Evolutionary conservation across 2,797 vertebrate genomes (phyloP).

Genomic region (Microcaecilia unicolor): DNA sequence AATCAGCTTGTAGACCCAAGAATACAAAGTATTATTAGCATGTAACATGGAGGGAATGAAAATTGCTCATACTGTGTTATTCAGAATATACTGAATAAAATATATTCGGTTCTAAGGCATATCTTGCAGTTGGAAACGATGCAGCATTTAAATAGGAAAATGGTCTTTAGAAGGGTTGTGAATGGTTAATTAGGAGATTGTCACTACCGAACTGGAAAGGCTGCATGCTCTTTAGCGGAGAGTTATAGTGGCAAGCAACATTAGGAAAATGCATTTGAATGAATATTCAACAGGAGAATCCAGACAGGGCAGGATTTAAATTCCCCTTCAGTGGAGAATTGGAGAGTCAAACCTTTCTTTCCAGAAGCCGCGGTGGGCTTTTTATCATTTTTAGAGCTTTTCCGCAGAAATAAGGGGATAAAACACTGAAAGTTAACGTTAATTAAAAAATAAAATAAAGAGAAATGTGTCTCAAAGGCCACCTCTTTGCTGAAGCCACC

Average conservation of each 20-base stretch:
- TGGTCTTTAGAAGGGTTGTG: neutral
- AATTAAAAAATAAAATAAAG: slow-evolving; percentile 73
- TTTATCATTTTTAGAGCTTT: slow-evolving; percentile 30
- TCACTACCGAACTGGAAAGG: neutral
- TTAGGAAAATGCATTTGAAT: neutral
- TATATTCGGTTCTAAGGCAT: neutral
- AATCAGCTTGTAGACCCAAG: no score
- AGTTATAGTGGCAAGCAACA: neutral
- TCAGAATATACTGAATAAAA: neutral
- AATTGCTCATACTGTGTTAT: no score
- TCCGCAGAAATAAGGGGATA: slow-evolving; percentile 21
- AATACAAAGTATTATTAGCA: no score
- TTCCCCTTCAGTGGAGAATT: neutral
- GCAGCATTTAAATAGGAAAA: neutral
- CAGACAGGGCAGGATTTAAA: slow-evolving; percentile 9
- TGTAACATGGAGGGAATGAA: no score
- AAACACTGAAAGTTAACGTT: slow-evolving; percentile 59
- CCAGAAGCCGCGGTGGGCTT: slow-evolving; percentile 1
- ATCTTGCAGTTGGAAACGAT: neutral
- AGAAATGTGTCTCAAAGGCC: slow-evolving; percentile 62
- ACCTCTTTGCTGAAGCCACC: slow-evolving; percentile 50
- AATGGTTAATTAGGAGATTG: neutral
- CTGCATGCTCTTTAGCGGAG: slow-evolving; percentile 4
- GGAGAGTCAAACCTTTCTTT: slow-evolving; percentile 1
- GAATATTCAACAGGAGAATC: slow-evolving; percentile 8